phyloP scores from a whole-genome alignment of 1,140 invertebrate species.

The Pseudomyrmex dendroicus region DNA sequence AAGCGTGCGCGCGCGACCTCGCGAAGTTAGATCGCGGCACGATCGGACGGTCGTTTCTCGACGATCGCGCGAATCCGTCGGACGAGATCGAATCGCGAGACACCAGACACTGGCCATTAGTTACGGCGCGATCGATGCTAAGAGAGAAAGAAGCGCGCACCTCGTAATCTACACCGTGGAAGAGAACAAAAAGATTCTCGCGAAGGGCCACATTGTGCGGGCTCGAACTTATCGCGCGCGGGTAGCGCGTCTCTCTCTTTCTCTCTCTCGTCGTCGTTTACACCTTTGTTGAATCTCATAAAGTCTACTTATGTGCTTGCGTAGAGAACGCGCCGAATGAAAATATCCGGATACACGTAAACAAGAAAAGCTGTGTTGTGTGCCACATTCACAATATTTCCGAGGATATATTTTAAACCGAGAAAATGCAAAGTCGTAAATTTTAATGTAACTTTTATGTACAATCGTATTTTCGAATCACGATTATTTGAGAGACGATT shows the following conservation, averaged over 20 bases:
- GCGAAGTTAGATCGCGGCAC: constrained; percentile 18
- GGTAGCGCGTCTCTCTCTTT: too few species aligned
- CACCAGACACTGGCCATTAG: constrained; percentile 57
- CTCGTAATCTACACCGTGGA: constrained; percentile 37
- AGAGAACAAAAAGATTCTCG: background rate
- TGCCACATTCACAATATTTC: too few species aligned
- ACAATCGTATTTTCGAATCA: too few species aligned
- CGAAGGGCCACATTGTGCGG: constrained; percentile 7
- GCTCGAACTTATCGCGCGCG: constrained; percentile 11
- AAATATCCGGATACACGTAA: background rate
- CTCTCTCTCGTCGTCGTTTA: background rate
- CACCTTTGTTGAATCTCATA: background rate
- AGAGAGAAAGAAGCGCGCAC: background rate
- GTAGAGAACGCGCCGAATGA: background rate
- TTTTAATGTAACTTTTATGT: too few species aligned
- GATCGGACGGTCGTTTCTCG: constrained; percentile 47
- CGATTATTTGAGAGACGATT: too few species aligned
- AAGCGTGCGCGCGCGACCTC: background rate
- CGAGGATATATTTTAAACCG: too few species aligned
- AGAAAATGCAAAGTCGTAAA: too few species aligned
- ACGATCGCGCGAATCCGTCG: constrained; percentile 45
- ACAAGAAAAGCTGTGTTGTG: background rate
- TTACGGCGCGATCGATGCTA: constrained; percentile 49
- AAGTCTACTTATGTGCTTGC: background rate
- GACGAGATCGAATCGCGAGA: constrained; percentile 64